A percentile compares a stretch with the other conserved stretches of the same genome.
phyloP scores from a whole-genome alignment of 2,113 vertebrate genomes.

The Platanista minor region DNA sequence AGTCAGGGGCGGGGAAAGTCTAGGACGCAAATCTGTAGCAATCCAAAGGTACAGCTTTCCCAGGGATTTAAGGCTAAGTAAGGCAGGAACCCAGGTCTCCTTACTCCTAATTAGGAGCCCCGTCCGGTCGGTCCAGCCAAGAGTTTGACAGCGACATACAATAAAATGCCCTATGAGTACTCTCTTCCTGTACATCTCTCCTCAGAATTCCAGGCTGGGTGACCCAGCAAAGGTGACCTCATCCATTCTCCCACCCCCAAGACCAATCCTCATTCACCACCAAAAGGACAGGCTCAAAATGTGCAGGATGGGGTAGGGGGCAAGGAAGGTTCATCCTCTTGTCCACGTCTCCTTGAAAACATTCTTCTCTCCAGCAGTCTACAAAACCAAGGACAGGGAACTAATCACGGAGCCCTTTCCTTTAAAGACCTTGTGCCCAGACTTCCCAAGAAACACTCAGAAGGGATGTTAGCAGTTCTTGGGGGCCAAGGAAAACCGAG shows the following conservation, averaged over 20 bases:
- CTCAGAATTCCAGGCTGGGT: not conserved
- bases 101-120: not conserved
- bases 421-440: not conserved
- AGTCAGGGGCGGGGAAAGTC: not conserved
- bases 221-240: not conserved
- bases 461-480: not conserved
- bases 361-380: not conserved
- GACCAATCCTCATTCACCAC: not conserved
- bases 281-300: not conserved
- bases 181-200: not conserved
- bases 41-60: not conserved
- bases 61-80: not conserved
- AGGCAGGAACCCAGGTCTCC: not conserved
- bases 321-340: not conserved
- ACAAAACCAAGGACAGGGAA: not conserved
- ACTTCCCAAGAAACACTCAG: not conserved
- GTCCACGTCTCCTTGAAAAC: not conserved
- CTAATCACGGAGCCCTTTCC: not conserved
- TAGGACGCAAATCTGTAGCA: not conserved
- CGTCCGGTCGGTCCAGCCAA: fast-evolving
- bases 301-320: not conserved
- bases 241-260: not conserved
- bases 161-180: not conserved
- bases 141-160: not conserved
- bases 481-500: not conserved